Evolutionary conservation across 2,888 invertebrate genomes (phyloP), one percentile per base, ranked within the genome.

Genomic region (Hirudinaria manillensis): DNA sequence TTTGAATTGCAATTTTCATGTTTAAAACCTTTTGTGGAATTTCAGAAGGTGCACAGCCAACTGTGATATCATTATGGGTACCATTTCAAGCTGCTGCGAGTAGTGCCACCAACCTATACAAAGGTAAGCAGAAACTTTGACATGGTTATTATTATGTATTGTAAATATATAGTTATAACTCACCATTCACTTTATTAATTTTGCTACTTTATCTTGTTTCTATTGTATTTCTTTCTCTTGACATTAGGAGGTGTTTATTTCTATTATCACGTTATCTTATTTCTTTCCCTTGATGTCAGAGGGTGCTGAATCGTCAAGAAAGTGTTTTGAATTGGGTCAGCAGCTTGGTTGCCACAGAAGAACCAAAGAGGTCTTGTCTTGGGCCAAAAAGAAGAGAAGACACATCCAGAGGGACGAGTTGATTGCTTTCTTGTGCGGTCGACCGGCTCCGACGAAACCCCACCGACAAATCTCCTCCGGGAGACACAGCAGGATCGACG

Each of bases 371-470:
- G 85, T 92, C 81, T 88, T 91, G 80, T 89, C 90, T 81, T 92
- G 91, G 92, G 91, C 90, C 24, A 88, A 89, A 79, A 91, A 90
- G 85, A 80, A 75, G 29, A 88, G 91, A 72, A 88, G 91, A 80
- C 88, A 90, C 84, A 91, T 92, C 80, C 88, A 90, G 36, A 87
- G 91, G 61, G 91, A 92, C 82, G 92, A 92, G 83, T 87, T 92
- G 36, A 86, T 92, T 81, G 90, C 91, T 27, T 92, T 90, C 87
- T 87, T 92, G 76, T 89, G 91, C 80, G 92, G 91, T 55, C 84
- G 83, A 79, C 82, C 79, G 73, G 88, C 89, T 76, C 90, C 91
- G 77, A 88, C 89, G 27, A 78, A 82, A n/a, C 77, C 78, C 38
- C 77, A 80, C 51, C 75, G 75, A n/a, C 74, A 79, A n/a, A 77